Conservation (phyloP, 2,113 vertebrate species). For the Chrysochloris asiatica region DNA sequence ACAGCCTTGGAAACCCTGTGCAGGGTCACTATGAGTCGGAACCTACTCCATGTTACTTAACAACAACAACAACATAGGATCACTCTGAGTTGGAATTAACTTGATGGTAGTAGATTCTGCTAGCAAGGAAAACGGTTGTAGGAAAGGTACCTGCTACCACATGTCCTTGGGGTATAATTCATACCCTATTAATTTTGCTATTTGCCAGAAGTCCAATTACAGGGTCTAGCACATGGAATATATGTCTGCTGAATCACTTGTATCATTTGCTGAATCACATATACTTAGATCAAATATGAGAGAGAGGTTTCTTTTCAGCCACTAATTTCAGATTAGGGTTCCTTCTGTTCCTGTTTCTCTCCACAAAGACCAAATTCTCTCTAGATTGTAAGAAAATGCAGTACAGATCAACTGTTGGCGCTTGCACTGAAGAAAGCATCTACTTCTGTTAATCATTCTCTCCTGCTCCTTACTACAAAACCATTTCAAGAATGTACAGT, state of each 20-base stretch:
- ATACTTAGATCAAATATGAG: not conserved
- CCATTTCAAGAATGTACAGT: constrained; percentile 43
- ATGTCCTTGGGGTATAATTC: not conserved
- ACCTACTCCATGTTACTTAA: no score
- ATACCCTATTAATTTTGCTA: not conserved
- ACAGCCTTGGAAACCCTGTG: no score
- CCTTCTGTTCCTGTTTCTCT: not conserved
- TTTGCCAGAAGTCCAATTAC: not conserved
- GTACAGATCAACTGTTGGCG: not conserved
- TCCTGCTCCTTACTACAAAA: constrained; percentile 7
- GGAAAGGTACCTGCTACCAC: not conserved
- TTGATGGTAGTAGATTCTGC: not conserved
- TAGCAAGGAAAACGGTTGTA: not conserved
- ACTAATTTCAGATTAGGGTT: not conserved
- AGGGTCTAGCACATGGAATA: not conserved
- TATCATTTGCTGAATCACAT: not conserved
- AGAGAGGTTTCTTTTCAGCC: not conserved
- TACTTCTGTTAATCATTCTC: constrained; percentile 59
- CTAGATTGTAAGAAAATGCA: not conserved
- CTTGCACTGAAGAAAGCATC: not conserved
- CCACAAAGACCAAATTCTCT: not conserved
- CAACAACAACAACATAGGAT: no score
- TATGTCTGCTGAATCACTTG: not conserved
- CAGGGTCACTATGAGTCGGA: no score
- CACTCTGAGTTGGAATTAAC: no score